Evolutionary conservation across 2,888 invertebrate species (phyloP), one percentile per base, ranked within the genome.

Genomic region (Megaustenia siamemsis): DNA sequence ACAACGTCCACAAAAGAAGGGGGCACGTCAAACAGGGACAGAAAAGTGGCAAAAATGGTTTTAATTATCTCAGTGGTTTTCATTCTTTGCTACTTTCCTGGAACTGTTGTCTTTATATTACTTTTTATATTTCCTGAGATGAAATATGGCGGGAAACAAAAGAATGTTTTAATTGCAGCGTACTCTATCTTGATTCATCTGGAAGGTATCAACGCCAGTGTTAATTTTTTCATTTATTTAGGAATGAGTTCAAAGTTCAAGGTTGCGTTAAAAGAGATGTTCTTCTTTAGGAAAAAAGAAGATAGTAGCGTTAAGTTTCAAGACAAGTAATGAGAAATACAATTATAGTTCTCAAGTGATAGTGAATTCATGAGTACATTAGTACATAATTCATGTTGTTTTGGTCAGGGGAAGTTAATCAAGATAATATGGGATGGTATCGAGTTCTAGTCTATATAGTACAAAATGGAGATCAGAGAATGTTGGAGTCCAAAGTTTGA

Each of bases 1-100:
- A 24, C 73, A 21, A 40, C 32, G 1, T 12, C 3, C 24, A 6
- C 1, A 0, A 68, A 68, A 45, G 6, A 10, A 12, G 32, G n/a
- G 21, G 71, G 5, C 32, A 43, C 75, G 32, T 73, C 71, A 12
- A n/a, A 49, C n/a, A 73, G 75, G 32, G 82, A 82, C 75, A 82
- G 60, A 8, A 73, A 63, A 45, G 49, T 82, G 3, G 63, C 43
- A 18, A 73, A 66, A 45, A 60, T 82, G 75, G 71, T 82, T 10
- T 60, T 82, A 1, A 73, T 75, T 21, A 75, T 82, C 15, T 82
- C 82, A 18, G 40, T 71, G 0, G 53, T 82, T 56, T 82, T 82
- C 60, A 82, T 82, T n/a, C 32, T 56, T 40, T 82, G 82, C 43
- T 82, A 82, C 53, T 35, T 45, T 2, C 82, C 82, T 5, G 82